Evolutionary conservation across 2,113 vertebrate genomes (phyloP), one percentile per base, ranked within the genome.

Genomic region (Notothenia coriiceps): DNA sequence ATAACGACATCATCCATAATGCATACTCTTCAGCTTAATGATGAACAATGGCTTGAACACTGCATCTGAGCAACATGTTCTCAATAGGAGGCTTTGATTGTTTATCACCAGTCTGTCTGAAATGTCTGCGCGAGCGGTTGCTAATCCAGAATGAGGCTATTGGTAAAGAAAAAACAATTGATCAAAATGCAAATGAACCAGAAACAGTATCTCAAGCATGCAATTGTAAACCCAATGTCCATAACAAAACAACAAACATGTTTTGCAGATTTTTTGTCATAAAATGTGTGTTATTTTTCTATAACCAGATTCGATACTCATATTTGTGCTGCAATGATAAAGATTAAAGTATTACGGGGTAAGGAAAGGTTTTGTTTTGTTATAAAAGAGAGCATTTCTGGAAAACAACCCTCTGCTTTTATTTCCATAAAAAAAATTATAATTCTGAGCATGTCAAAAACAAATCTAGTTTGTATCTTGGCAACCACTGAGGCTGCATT

Each of bases 1-100:
- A 35, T 62, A 61, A 69, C 44, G 67, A 68, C 67, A 83, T 89
- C 84, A 90, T 91, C 75, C 81, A 93, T 93, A 84, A 94, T 90
- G 67, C 63, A 86, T 80, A 49, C 25, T 73, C 74, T 63, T 64
- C 70, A 67, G 55, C 22, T 70, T 65, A 70, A 81, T 75, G 60
- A 82, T 78, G 71, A 89, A 80, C 83, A 83, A 79, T 76, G 74
- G 65, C 29, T 13, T 22, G 29, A 22, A 74, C 8, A 3, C 56
- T 35, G 80, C 63, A 74, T 74, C 71, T 54, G 46, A 49, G 73
- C 61, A 66, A 67, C 72, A 22, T 40, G 52, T 10, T 79, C 40
- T 64, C 54, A 35, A 52, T 40, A 52, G 11, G 49, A 6, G 29
- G 65, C 40, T 77, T 49, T 80, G 85, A 87, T 65, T 84, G 14